A percentile compares a stretch with the other conserved stretches of the same genome.
Conservation (phyloP, 2,113 vertebrate species). For the Prunella himalayana region DNA sequence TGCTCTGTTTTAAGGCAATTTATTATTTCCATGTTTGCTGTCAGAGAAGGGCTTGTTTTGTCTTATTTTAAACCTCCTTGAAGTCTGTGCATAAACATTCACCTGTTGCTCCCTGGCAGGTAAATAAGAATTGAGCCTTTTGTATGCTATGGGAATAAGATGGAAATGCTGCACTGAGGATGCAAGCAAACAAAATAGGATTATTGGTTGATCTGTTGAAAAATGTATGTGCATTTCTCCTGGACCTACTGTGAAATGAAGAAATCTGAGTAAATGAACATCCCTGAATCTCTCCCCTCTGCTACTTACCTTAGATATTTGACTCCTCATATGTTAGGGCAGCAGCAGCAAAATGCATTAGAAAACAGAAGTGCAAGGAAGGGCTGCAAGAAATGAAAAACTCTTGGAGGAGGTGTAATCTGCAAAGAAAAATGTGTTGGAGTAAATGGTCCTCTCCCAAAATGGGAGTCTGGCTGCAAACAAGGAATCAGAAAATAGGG, state of each 20-base stretch:
- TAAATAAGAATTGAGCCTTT: not conserved
- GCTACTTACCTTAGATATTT: not conserved
- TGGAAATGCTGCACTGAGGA: not conserved
- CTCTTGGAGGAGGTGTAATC: not conserved
- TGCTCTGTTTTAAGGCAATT: constrained; percentile 9
- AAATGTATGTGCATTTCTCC: not conserved
- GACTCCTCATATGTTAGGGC: not conserved
- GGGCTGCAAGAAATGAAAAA: not conserved
- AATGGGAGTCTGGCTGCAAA: not conserved
- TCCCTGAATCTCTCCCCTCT: not conserved
- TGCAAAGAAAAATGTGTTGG: not conserved
- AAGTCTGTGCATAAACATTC: not conserved
- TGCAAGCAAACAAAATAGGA: not conserved
- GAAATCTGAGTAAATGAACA: not conserved
- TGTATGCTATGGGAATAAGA: not conserved
- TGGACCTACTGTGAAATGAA: not conserved
- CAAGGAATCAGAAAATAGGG: not conserved
- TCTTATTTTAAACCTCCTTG: not conserved
- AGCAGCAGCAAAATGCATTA: not conserved
- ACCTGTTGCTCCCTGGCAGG: not conserved
- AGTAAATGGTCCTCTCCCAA: not conserved
- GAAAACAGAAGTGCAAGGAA: not conserved
- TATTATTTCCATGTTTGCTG: constrained; percentile 21
- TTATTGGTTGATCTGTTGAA: not conserved
- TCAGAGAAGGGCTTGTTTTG: not conserved